Evolutionary conservation across 1,140 invertebrate genomes (phyloP).

Genomic region (Littorina saxatilis): DNA sequence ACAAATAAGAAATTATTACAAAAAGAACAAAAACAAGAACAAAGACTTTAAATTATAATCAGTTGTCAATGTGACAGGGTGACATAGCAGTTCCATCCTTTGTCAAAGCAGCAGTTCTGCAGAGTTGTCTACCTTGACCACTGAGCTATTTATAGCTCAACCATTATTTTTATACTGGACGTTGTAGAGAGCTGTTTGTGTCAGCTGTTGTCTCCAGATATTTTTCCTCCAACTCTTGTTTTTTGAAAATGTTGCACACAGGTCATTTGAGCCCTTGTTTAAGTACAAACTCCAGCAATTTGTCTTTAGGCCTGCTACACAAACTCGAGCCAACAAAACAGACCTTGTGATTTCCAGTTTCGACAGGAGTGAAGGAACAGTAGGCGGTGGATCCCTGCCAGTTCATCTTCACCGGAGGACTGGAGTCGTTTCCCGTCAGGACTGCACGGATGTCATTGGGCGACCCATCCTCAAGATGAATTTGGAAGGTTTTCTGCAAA

Average conservation of each 20-base stretch:
- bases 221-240: too few species aligned
- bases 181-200: too few species aligned
- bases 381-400: conserved; percentile 83
- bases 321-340: too few species aligned
- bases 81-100: neutral
- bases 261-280: too few species aligned
- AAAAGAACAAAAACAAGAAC: neutral
- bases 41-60: neutral
- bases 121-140: too few species aligned
- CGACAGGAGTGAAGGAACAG: conserved; percentile 90
- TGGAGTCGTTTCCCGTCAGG: conserved; percentile 87
- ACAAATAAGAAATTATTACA: neutral
- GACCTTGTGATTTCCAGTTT: conserved; percentile 96
- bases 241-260: too few species aligned
- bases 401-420: conserved; percentile 80
- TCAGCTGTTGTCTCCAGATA: too few species aligned
- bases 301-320: too few species aligned
- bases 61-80: neutral
- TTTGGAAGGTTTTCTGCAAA: conserved; percentile 69
- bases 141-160: too few species aligned
- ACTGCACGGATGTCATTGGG: conserved; percentile 88
- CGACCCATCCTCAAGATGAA: conserved; percentile 82
- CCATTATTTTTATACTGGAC: too few species aligned
- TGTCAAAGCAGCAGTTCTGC: too few species aligned
- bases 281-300: too few species aligned